Base-by-base conservation (phyloP, 2,113 vertebrate genomes). In the Nettapus auritus region DNA sequence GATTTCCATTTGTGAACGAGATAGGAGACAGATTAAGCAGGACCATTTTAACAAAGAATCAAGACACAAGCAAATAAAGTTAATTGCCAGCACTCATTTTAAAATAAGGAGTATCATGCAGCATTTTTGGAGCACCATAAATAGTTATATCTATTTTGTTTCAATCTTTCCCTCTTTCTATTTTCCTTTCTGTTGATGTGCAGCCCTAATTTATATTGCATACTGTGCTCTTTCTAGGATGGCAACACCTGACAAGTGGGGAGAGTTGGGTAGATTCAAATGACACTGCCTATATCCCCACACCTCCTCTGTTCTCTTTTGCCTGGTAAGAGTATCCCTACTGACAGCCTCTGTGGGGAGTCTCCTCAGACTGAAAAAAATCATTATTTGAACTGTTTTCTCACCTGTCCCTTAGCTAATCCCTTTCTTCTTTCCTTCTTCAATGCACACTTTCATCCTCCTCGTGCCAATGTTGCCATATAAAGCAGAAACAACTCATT, bases 121-220 rank as follows among this genome's bases (percentile, higher is more conserved):
- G 14, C 0, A 10, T 36, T 81, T 91, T 82, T n/a, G 34, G 20
- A 60, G 8, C 34, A 64, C 38, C 1, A 7, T 14, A 76, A 69
- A 68, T 13, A 38, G 9, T 16, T 33, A 5, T 46, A 55, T 52
- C 77, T 78, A 29, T 29, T 86, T 75, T 66, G 2, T 31, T 9
- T 1, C 4, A 2, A 6, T 52, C 3, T 21, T 82, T 59, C 9
- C 14, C 22, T 77, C 53, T 73, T 63, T 78, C 25, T 73, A 14
- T 86, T 84, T 56, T 63, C 11, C 10, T 62, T 82, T 53, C 31
- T 64, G 38, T 44, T 11, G 38, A 6, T 23, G 13, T 31, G 5
- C 22, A 78, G 13, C 29, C 81, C n/a, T 74, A 38, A 12, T 64
- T 73, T 68, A 13, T 59, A 46, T 16, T 0, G 0, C 7, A 10